A percentile compares a stretch with the other conserved stretches of the same genome.
phyloP scores from a whole-genome alignment of 2,888 invertebrate species.

The Leptinotarsa peninsularis region DNA sequence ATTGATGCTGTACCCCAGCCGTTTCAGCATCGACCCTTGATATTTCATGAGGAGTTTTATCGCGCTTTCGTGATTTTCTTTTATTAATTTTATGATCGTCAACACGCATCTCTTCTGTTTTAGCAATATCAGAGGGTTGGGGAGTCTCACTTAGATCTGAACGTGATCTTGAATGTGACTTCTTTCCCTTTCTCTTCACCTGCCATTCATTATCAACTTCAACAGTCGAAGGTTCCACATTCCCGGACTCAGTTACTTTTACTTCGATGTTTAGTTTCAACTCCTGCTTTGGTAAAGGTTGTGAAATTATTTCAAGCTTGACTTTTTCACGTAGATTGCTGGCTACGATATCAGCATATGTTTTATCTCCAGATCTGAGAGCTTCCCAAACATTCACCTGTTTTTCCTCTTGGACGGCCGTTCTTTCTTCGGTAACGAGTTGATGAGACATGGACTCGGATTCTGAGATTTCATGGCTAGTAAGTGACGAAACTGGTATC shows the following conservation, averaged over 20 bases:
- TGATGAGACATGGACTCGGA: slow-evolving; percentile 11
- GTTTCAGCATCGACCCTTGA: neutral
- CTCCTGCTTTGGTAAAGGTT: neutral
- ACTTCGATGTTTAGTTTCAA: slow-evolving; percentile 49
- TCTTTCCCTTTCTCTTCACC: slow-evolving; percentile 66
- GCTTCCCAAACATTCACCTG: slow-evolving; percentile 68
- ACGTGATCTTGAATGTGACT: slow-evolving; percentile 70
- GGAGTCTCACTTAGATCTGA: slow-evolving; percentile 48
- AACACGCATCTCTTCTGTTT: slow-evolving; percentile 21
- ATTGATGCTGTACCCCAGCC: neutral
- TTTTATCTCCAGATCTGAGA: slow-evolving; percentile 70
- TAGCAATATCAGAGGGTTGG: neutral
- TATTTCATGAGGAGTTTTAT: slow-evolving; percentile 27
- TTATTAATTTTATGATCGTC: slow-evolving; percentile 25
- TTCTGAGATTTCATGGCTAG: neutral
- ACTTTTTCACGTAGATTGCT: slow-evolving; percentile 61
- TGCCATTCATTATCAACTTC: slow-evolving; percentile 66
- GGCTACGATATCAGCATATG: slow-evolving; percentile 78
- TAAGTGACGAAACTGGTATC: slow-evolving; percentile 22
- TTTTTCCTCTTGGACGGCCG: neutral
- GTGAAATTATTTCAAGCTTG: slow-evolving; percentile 39
- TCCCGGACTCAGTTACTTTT: slow-evolving; percentile 56
- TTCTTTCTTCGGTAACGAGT: neutral
- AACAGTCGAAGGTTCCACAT: slow-evolving; percentile 45
- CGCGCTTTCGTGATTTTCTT: slow-evolving; percentile 38